Evolutionary conservation across 64 coral and sea anemone species (phyloP).

Genomic region (Pachyseris speciosa): DNA sequence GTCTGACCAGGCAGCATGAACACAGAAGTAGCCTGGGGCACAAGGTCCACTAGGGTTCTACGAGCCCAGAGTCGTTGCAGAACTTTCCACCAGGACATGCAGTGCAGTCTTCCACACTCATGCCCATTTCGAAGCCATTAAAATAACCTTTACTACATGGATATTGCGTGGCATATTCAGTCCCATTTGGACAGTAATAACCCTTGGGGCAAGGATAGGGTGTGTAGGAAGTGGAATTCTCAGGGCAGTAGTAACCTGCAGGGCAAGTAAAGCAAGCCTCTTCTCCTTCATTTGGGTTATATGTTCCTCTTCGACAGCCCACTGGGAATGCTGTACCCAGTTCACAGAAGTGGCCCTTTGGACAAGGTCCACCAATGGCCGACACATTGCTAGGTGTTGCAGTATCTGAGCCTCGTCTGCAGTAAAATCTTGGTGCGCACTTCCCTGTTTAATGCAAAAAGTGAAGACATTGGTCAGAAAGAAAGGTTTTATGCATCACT

Average conservation of each 20-base stretch:
- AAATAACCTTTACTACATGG: conserved; percentile 95
- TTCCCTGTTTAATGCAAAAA: conserved; percentile 33
- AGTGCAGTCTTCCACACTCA: conserved; percentile 74
- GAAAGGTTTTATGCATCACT: no score
- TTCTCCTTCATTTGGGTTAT: conserved; percentile 95
- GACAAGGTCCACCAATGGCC: conserved; percentile 86
- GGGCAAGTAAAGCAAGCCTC: conserved; percentile 86
- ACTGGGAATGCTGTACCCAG: conserved; percentile 85
- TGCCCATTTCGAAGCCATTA: conserved; percentile 77
- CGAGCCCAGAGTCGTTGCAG: conserved; percentile 83
- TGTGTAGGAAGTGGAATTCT: conserved; percentile 72
- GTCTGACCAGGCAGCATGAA: conserved; percentile 76
- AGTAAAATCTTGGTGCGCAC: conserved; percentile 91
- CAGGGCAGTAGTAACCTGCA: conserved; percentile 90
- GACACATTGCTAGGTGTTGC: conserved; percentile 75
- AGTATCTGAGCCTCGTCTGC: conserved; percentile 86
- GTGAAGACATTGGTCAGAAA: no score
- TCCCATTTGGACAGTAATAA: conserved; percentile 97
- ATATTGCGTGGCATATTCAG: conserved; percentile 67
- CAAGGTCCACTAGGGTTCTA: conserved; percentile 85
- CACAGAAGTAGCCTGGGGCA: conserved; percentile 87
- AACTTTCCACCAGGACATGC: conserved; percentile 91
- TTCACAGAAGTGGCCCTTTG: conserved; percentile 85
- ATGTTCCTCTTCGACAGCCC: conserved; percentile 87
- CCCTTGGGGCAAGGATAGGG: conserved; percentile 85